A percentile compares a stretch with the other conserved stretches of the same genome.
Evolutionary conservation across 2,888 invertebrate genomes (phyloP).

Genomic region (Andrena chrysosceles): DNA sequence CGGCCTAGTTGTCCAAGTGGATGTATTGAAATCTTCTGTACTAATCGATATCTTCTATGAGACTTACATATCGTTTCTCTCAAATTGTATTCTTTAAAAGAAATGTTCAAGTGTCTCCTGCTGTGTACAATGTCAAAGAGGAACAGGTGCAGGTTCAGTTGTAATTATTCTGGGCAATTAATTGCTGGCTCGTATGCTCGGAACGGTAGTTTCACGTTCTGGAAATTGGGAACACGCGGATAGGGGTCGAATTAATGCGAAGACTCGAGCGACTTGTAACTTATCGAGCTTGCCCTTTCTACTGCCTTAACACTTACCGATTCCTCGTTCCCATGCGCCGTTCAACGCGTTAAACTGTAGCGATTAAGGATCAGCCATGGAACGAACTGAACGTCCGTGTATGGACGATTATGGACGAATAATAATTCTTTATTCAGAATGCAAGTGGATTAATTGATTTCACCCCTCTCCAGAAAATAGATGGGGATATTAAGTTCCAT

Average conservation of each 20-base stretch:
- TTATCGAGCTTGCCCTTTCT: slow-evolving; percentile 50
- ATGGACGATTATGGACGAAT: slow-evolving; percentile 38
- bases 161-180: background rate
- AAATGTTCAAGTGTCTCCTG: background rate
- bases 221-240: background rate
- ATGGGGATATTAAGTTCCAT: too few species aligned
- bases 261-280: slow-evolving; percentile 15
- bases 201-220: background rate
- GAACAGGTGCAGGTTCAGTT: too few species aligned
- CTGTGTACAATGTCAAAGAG: too few species aligned
- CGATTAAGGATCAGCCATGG: slow-evolving; percentile 42
- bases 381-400: slow-evolving; percentile 30
- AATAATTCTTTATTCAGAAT: slow-evolving; percentile 52
- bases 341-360: slow-evolving; percentile 46
- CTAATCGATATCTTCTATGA: too few species aligned
- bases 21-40: too few species aligned
- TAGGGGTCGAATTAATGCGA: background rate
- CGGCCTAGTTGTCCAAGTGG: background rate
- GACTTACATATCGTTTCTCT: background rate
- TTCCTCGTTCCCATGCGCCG: slow-evolving; percentile 34
- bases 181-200: background rate
- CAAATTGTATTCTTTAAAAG: background rate
- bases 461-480: background rate
- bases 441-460: background rate
- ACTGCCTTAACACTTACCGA: slow-evolving; percentile 61